Percentiles rank a stretch among this genome's conserved stretches.
These are phyloP conservation scores for Drosophila meridionalis DNA, from an alignment of 2,888 invertebrate genomes.

Conservation along the genomic window DNA sequence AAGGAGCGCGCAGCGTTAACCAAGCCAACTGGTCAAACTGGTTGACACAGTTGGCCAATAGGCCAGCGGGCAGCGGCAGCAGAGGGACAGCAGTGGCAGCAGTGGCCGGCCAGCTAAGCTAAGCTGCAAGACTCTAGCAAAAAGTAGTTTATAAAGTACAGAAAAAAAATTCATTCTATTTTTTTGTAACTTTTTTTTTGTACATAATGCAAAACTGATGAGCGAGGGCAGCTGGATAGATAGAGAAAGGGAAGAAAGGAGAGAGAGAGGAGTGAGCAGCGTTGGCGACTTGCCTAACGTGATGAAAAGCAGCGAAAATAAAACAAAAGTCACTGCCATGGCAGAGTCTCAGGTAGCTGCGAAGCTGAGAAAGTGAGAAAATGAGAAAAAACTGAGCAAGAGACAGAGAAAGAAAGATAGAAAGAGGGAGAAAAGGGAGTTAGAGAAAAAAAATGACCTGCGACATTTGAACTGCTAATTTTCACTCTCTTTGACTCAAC, in stretches of 20 bases:
- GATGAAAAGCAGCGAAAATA: constrained; percentile 37
- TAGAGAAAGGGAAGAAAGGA: not conserved
- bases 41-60: constrained; percentile 72
- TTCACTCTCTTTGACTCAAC: constrained; percentile 15
- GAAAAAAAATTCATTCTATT: constrained; percentile 34
- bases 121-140: constrained; percentile 36
- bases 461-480: constrained; percentile 49
- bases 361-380: constrained; percentile 49
- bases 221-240: constrained; percentile 2
- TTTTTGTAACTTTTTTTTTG: not conserved
- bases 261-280: not conserved
- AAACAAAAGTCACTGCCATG: constrained; percentile 45
- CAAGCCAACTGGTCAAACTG: constrained; percentile 74
- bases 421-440: not conserved
- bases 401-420: not conserved
- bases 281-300: constrained; percentile 9
- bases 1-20: constrained; percentile 45
- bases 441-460: constrained; percentile 35
- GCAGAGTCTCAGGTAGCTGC: constrained; percentile 38
- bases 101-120: constrained; percentile 6
- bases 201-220: constrained; percentile 42
- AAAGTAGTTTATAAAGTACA: constrained; percentile 57
- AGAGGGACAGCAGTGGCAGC: too few species aligned
- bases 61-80: not conserved
- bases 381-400: constrained; percentile 15